These are phyloP conservation scores for Stenolophus ochropezus DNA, from an alignment of 2,888 invertebrate species.

Conservation along the genomic window DNA sequence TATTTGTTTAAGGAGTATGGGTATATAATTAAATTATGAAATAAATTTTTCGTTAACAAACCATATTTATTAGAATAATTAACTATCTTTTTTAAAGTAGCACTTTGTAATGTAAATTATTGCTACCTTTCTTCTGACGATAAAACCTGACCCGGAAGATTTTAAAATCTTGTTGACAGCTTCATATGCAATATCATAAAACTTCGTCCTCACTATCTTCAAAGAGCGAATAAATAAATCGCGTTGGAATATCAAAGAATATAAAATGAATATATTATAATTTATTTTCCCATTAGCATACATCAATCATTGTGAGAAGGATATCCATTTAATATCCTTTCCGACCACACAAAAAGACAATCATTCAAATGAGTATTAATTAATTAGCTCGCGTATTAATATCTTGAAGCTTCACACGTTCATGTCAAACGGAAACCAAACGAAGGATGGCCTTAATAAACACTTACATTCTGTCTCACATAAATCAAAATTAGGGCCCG, in stretches of 20 bases:
- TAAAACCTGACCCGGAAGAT: neutral
- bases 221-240: neutral
- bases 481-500: constrained; percentile 47
- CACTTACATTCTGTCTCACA: constrained; percentile 38
- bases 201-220: neutral
- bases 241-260: neutral
- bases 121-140: neutral
- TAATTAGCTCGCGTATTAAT: constrained; percentile 22
- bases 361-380: constrained; percentile 26
- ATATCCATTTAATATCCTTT: constrained; percentile 10
- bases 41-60: too few relatives aligned
- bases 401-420: constrained; percentile 17
- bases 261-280: constrained; percentile 29
- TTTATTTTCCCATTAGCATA: constrained; percentile 9
- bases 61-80: too few relatives aligned
- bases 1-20: too few relatives aligned
- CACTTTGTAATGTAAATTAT: too few relatives aligned
- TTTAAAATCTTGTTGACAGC: neutral
- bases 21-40: too few relatives aligned
- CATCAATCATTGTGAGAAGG: constrained; percentile 11
- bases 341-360: constrained; percentile 25
- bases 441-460: constrained; percentile 34
- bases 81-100: too few relatives aligned
- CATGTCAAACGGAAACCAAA: constrained; percentile 37
- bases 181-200: neutral